Evolutionary conservation across 2,797 vertebrate species (phyloP), one percentile per base, ranked within the genome.

Genomic region (Neolamprologus multifasciatus): DNA sequence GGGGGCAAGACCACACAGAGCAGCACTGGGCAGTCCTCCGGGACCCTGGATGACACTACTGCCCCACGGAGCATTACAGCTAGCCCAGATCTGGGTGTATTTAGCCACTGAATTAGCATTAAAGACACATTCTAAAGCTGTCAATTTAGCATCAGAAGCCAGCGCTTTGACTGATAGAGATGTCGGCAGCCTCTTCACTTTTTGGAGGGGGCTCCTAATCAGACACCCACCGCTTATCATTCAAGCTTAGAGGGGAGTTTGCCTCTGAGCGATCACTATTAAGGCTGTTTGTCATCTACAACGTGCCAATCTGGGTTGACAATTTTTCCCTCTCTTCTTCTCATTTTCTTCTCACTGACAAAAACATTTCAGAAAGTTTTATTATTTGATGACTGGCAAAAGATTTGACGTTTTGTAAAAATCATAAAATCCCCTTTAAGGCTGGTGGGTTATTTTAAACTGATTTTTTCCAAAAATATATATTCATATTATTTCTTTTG

Each of bases 1-100:
- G 89, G 93, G 86, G 89, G 82, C 88, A 69, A 84, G 96, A 96
- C 96, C 96, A 96, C 96, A 96, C 96, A 96, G 93, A 87, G 88
- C 64, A 91, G 52, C 51, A 52, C 79, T 79, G 91, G 88, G 88
- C 93, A 33, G 85, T 93, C 93, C 93, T 93, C 85, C 77, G 91
- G 94, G 93, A 95, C 89, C 83, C 67, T 5, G 88, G 91, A 91
- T 89, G 92, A 92, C 92, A 89, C 81, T 12, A 48, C 77, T 87
- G 91, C 91, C 92, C 93, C 51, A 67, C 62, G 81, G 93, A 90
- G 81, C 88, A 83, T 91, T 78, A 79, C 78, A 85, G 77, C 74
- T 29, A 86, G n/a, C 74, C 8, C 23, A 11, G 33, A 51, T 77
- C 78, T 57, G 87, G 86, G 50, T 82, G 91, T 91, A 90, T 93